Percentiles rank a stretch among this genome's conserved stretches.
Conservation (phyloP, 2,113 vertebrate genomes). For the Eptesicus fuscus region DNA sequence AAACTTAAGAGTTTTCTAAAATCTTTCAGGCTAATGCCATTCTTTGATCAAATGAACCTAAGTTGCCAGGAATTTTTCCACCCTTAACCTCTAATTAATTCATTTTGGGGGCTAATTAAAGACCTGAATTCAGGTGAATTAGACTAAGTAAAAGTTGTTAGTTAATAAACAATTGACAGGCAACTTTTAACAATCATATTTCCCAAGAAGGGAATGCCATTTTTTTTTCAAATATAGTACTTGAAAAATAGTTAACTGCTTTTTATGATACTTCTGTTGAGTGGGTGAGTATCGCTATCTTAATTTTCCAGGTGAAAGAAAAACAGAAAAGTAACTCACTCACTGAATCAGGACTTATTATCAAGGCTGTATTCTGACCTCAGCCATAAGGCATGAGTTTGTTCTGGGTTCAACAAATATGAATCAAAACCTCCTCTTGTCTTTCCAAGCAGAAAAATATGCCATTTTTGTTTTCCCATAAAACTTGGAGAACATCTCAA, state of each 20-base stretch:
- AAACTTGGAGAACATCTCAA: background rate
- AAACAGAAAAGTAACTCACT: background rate
- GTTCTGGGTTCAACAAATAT: background rate
- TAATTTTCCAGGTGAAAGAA: constrained; percentile 9
- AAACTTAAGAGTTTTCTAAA: background rate
- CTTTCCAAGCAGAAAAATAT: constrained; percentile 9
- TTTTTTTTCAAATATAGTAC: background rate
- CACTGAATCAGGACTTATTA: background rate
- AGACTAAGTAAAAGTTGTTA: background rate
- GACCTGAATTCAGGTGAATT: background rate
- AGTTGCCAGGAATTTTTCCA: background rate
- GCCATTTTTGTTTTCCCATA: background rate
- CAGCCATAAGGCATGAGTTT: background rate
- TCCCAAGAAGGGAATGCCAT: background rate
- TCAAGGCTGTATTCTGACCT: background rate
- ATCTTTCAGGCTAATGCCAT: background rate
- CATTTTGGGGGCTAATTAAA: background rate
- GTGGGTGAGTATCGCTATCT: background rate
- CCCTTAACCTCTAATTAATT: background rate
- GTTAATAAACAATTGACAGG: background rate
- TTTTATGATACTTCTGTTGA: background rate
- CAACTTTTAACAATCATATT: background rate
- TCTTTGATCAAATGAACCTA: background rate
- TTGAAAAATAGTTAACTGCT: background rate
- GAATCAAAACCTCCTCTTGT: background rate